phyloP scores from a whole-genome alignment of 1,140 invertebrate genomes.

The Lepidurus arcticus region DNA sequence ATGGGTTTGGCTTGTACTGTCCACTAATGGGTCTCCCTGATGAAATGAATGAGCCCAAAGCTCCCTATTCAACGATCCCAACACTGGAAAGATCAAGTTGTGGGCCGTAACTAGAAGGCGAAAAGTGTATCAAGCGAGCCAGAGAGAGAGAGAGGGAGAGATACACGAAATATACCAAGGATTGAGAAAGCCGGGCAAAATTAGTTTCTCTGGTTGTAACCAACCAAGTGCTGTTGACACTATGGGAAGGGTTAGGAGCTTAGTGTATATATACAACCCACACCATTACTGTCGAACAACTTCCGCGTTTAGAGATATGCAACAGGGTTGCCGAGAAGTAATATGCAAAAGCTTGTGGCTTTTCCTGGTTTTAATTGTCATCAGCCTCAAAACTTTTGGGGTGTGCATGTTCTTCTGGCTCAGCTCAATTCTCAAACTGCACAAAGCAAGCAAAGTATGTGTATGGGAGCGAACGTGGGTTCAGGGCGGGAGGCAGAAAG shows the following conservation, averaged over 20 bases:
- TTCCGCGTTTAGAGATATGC: not conserved
- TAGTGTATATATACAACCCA: not conserved
- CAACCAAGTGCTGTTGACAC: constrained; percentile 3
- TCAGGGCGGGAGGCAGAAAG: not conserved
- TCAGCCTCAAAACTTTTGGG: not conserved
- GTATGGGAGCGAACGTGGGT: not conserved
- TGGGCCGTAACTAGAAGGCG: constrained; percentile 2
- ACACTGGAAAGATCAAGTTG: not conserved
- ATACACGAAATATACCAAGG: not conserved
- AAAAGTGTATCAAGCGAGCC: not conserved
- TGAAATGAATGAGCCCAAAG: not conserved
- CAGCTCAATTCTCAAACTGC: not conserved
- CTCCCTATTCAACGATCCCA: not conserved
- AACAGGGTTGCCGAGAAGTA: constrained; percentile 2
- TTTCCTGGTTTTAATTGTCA: not conserved
- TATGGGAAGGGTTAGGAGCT: not conserved
- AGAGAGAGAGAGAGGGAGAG: not conserved
- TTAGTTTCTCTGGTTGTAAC: not conserved
- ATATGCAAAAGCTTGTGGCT: constrained; percentile 21
- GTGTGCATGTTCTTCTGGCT: not conserved
- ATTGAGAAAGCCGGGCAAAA: not conserved
- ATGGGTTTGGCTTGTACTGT: not conserved
- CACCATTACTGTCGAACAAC: not conserved
- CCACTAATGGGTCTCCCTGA: not conserved
- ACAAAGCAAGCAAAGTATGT: not conserved